These are phyloP conservation scores for Lycophotia porphyrea DNA, from an alignment of 2,888 invertebrate genomes.

Conservation along the genomic window DNA sequence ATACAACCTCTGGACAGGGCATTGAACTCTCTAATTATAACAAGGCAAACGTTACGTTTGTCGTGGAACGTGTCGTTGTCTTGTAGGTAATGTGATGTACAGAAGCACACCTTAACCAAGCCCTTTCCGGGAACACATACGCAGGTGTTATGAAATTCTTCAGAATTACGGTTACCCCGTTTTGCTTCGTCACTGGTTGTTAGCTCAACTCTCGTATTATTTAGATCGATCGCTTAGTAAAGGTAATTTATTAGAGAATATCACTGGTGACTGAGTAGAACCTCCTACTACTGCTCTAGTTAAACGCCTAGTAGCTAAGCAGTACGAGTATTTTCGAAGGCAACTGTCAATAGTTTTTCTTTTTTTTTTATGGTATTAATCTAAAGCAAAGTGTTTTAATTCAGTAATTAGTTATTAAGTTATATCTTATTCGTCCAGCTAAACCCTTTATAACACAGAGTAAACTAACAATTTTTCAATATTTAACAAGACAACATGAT, in stretches of 20 bases:
- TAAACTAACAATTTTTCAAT: neutral
- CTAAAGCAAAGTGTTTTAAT: neutral
- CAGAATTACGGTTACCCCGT: slow-evolving; percentile 36
- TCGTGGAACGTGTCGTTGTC: too few relatives aligned
- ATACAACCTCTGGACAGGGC: neutral
- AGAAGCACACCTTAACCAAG: slow-evolving; percentile 12
- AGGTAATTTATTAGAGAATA: slow-evolving; percentile 29
- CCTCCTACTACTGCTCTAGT: neutral
- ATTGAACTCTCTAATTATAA: neutral
- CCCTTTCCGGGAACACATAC: slow-evolving; percentile 1
- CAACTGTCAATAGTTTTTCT: neutral
- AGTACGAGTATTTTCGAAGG: neutral
- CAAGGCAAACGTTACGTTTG: neutral
- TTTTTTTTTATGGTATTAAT: neutral
- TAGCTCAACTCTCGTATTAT: slow-evolving; percentile 31
- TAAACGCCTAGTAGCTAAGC: neutral
- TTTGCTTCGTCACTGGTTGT: slow-evolving; percentile 39
- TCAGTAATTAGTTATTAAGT: neutral
- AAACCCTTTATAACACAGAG: neutral
- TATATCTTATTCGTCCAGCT: neutral
- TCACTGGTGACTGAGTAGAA: neutral
- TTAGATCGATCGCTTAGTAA: slow-evolving; percentile 38
- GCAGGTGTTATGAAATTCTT: slow-evolving; percentile 1
- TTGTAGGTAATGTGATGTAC: neutral
- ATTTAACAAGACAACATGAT: neutral